Base-by-base conservation (phyloP, 2,113 vertebrate genomes). In the Agapornis roseicollis region DNA sequence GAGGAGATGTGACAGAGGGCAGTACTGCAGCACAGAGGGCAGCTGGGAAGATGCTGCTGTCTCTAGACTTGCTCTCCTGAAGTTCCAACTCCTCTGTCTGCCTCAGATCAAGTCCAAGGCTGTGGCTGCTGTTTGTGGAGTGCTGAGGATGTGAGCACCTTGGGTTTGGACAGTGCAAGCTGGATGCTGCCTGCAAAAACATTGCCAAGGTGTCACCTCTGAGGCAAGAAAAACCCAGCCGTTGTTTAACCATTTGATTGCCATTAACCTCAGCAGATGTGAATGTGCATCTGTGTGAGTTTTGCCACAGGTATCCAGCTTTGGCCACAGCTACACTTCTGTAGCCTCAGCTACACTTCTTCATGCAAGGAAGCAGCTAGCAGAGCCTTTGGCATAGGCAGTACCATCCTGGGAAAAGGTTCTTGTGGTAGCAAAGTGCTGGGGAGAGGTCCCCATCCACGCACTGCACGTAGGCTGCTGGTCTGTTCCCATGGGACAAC, bases 401-500 rank as follows among this genome's bases (percentile, higher is more conserved):
- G n/a, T 18, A 31, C 27, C 52, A 18, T 22, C 35, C 84, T 63
- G 39, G 85, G 55, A 70, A 53, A 81, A 44, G 80, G 64, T 46
- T 66, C 63, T 23, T 0, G 0, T 17, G 58, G 53, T 44, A 55
- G 73, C 88, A 5, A 2, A 60, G 84, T 28, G 44, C 78, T 25
- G 39, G 50, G 71, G 46, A 84, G 50, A 27, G 66, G 52, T 87
- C 70, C 47, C 15, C 2, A 1, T 35, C 50, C 81, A 76, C 2
- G 0, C 11, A 1, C 55, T 24, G 64, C 82, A 72, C 15, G 3
- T 41, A 74, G 72, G 39, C 68, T 53, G 0, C 41, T 0, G 0
- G 35, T 17, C 78, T 50, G 27, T 49, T 80, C 82, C 74, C 5
- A 0, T n/a, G 52, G 80, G 72, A 53, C 35, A 68, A 20, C 20